These are phyloP conservation scores for Camponotus pennsylvanicus DNA, from an alignment of 1,140 invertebrate genomes.

Conservation along the genomic window DNA sequence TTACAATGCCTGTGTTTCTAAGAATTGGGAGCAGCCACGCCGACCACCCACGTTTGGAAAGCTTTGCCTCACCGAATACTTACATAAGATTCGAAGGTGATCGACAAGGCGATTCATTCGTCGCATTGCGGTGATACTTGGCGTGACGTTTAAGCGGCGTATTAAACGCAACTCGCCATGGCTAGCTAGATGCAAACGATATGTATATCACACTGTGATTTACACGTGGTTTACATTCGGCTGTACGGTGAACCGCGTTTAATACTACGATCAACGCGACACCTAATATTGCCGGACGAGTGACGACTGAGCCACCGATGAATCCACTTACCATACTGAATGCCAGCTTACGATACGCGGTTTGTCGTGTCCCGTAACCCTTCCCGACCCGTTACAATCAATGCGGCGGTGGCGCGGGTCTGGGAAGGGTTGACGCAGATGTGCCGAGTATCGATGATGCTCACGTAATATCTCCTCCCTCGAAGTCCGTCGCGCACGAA, in stretches of 20 bases:
- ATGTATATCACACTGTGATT: slow-evolving; percentile 9
- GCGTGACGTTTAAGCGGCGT: neutral
- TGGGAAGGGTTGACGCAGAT: slow-evolving; percentile 46
- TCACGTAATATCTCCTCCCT: slow-evolving; percentile 40
- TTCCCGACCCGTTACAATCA: slow-evolving; percentile 35
- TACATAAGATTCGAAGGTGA: neutral
- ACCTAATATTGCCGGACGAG: slow-evolving; percentile 41
- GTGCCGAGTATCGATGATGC: slow-evolving; percentile 45
- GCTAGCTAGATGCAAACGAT: slow-evolving; percentile 21
- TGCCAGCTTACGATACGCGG: slow-evolving; percentile 48
- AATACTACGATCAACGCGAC: slow-evolving; percentile 35
- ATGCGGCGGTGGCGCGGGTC: slow-evolving; percentile 8
- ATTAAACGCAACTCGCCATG: slow-evolving; percentile 15
- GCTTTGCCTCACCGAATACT: slow-evolving; percentile 34
- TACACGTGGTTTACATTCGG: slow-evolving; percentile 22
- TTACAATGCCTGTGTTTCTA: slow-evolving; percentile 37
- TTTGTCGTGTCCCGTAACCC: slow-evolving; percentile 45
- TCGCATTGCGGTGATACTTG: neutral
- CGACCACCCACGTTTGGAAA: slow-evolving; percentile 8
- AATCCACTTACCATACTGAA: slow-evolving; percentile 42
- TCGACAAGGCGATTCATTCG: neutral
- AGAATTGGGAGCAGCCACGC: neutral
- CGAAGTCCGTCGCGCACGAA: slow-evolving; percentile 37
- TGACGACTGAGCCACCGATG: slow-evolving; percentile 8
- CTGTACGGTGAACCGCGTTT: slow-evolving; percentile 20